A percentile compares a stretch with the other conserved stretches of the same genome.
phyloP scores from a whole-genome alignment of 2,113 vertebrate genomes.

The Gasterosteus aculeatus region DNA sequence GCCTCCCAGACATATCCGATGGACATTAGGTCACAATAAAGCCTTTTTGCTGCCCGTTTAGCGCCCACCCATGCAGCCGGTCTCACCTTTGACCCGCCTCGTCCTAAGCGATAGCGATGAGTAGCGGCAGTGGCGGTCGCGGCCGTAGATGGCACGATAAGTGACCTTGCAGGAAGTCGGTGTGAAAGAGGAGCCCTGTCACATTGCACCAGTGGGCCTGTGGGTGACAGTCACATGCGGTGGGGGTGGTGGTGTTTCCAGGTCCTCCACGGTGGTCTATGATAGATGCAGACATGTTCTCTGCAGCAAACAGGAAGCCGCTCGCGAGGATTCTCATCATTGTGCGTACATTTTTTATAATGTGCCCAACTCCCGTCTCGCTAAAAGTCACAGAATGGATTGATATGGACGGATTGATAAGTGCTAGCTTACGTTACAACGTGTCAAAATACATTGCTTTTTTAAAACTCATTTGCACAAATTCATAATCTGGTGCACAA shows the following conservation, averaged over 20 bases:
- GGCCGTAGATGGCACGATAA: conserved; percentile 45
- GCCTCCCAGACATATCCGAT: conserved; percentile 27
- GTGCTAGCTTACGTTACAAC: background rate
- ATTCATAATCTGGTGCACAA: background rate
- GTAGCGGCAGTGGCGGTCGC: conserved; percentile 16
- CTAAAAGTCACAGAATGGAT: background rate
- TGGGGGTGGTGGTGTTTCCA: conserved; percentile 41
- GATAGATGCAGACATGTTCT: conserved; percentile 21
- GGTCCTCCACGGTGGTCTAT: conserved; percentile 44
- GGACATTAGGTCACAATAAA: conserved; percentile 32
- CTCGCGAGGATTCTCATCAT: background rate
- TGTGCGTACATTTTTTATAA: background rate
- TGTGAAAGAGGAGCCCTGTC: conserved; percentile 58
- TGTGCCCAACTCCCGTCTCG: background rate
- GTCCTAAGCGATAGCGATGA: conserved; percentile 28
- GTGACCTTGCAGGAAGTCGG: conserved; percentile 42
- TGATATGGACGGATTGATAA: background rate
- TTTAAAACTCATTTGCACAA: background rate
- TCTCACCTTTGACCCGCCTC: conserved; percentile 59
- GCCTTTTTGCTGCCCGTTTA: conserved; percentile 40
- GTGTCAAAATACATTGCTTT: background rate
- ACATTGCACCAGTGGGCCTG: conserved; percentile 32
- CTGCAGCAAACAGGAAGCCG: conserved; percentile 30
- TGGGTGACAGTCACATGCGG: conserved; percentile 50
- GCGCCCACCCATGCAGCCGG: conserved; percentile 65